phyloP scores from a whole-genome alignment of 2,888 invertebrate species.

The Dryobotodes eremita region DNA sequence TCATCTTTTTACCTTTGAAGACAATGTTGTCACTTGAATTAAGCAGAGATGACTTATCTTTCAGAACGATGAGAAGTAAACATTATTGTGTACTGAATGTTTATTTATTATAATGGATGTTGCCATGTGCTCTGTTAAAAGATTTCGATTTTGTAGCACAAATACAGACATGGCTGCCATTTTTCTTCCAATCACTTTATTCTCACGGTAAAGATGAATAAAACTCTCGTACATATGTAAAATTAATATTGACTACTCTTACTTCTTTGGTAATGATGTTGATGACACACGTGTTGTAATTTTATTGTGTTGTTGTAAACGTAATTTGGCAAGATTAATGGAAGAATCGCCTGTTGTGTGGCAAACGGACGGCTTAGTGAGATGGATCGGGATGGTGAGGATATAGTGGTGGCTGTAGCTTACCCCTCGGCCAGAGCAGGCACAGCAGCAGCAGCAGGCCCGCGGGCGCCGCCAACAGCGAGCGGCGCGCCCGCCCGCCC shows the following conservation, averaged over 20 bases:
- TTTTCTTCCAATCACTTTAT: slow-evolving; percentile 9
- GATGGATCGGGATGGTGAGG: not conserved
- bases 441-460: slow-evolving; percentile 90
- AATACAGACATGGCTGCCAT: slow-evolving; percentile 42
- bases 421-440: slow-evolving; percentile 89
- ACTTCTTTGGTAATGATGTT: slow-evolving; percentile 7
- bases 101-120: slow-evolving; percentile 14
- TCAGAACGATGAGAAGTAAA: slow-evolving; percentile 12
- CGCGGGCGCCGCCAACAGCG: slow-evolving; percentile 90
- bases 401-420: slow-evolving; percentile 61
- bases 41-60: slow-evolving; percentile 10
- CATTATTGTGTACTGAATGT: not conserved
- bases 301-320: slow-evolving; percentile 36
- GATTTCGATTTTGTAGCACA: slow-evolving; percentile 1
- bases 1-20: slow-evolving; percentile 28
- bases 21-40: slow-evolving; percentile 43
- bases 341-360: not conserved
- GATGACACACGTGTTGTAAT: slow-evolving; percentile 8
- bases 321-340: slow-evolving; percentile 14
- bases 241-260: not conserved
- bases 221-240: not conserved
- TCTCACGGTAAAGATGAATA: not conserved
- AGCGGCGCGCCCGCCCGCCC: slow-evolving; percentile 90
- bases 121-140: slow-evolving; percentile 14
- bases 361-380: not conserved